Evolutionary conservation across 2,113 vertebrate species (phyloP), one percentile per base, ranked within the genome.

Genomic region (Phaethornis superciliosus): DNA sequence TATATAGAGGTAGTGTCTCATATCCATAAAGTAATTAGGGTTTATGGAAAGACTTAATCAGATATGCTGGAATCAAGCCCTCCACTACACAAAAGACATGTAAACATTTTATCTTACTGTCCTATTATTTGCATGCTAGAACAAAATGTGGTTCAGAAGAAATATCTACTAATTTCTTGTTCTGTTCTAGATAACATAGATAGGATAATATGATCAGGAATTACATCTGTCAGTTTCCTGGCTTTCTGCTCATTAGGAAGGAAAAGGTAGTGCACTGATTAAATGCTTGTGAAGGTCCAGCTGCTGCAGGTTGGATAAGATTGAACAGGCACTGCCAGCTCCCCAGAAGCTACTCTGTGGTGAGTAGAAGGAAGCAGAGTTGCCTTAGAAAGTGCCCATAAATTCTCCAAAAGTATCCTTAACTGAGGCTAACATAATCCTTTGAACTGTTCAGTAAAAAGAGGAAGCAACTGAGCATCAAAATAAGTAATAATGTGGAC

Each of bases 181-280:
- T 52, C 24, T 89, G 9, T 15, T 64, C 12, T 30, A 82, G 7
- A 5, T 81, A 12, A 76, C 6, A 7, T 12, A 40, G 5, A 11
- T 51, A 24, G 27, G 32, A 10, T 56, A 69, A 59, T 6, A 33
- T 27, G 17, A 44, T 58, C 14, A 58, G 16, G 13, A 77, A 56
- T 30, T 18, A 51, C 6, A 24, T 56, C 27, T 63, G 56, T 32
- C 30, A 63, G 20, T 20, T 9, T 63, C 4, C 1, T 33, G 11
- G 4, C 11, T 60, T 77, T 47, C 26, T 65, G 26, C 7, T 8
- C 3, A 7, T 3, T 65, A 42, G 49, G 15, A 91, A 35, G 28
- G 17, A 14, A 76, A 35, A 83, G n/a, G 1, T 1, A 33, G 6
- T 6, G 21, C 9, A 24, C 2, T 7, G 7, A 44, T 40, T 3